Evolutionary conservation across 1,140 invertebrate species (phyloP), one percentile per base, ranked within the genome.

Genomic region (Cepaea nemoralis): DNA sequence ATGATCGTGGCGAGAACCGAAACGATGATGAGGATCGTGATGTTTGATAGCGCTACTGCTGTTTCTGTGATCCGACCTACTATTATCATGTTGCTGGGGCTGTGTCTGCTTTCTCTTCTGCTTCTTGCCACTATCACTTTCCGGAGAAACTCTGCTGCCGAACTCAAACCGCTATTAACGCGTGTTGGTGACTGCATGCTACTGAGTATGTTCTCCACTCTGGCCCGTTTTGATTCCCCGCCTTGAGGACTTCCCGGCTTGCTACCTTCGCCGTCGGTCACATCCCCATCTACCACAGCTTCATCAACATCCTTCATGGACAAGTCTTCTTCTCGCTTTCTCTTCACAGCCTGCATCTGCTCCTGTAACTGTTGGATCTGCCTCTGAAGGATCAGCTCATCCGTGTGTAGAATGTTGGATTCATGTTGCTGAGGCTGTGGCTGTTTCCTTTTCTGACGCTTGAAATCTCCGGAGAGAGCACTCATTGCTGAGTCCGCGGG

Each of bases 101-200:
- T 98, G 96, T 90, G 98, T 98, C n/a, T 98, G 93, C 91, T 99
- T 99, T 33, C 97, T 94, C 92, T 99, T 99, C 90, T 98, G 92
- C 95, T 98, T 63, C 96, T 97, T 91, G 96, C 69, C 37, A 16
- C n/a, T 83, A 22, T 83, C 84, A 45, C 84, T 84, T 16, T 35
- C 59, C 1, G 80, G 73, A 1, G 74, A 75, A 12, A 69, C 27
- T 22, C 74, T 59, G 55, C 75, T 82, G 80, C 19, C 37, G 80
- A 35, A 76, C 0, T 69, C 78, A 37, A 55, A 79, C 77, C 63
- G 77, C 69, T 79, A 0, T 79, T 63, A 1, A 67, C 0, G 8
- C 10, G 69, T 12, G 78, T 1, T 10, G 48, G 37, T 24, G 75
- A 63, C 33, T 33, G 50, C 24, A 73, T 71, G 5, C 6, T 27